Evolutionary conservation across 2,888 invertebrate genomes (phyloP).

Genomic region (Thera britannica): DNA sequence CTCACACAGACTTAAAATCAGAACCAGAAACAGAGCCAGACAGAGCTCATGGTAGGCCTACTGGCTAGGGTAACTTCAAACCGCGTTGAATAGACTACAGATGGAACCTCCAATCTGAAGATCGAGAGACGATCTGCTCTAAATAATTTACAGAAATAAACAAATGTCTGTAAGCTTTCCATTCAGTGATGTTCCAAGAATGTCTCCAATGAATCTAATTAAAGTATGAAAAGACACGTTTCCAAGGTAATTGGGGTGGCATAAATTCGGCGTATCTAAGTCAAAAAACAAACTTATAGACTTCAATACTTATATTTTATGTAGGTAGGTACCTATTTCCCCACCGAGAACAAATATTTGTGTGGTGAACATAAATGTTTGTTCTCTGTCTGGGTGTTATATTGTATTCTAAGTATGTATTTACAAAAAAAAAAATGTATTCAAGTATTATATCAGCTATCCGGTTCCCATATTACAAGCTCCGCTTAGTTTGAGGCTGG

Average conservation of each 20-base stretch:
- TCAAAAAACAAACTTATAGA: neutral
- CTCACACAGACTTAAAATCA: too few relatives aligned
- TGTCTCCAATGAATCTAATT: neutral
- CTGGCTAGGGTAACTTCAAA: constrained; percentile 3
- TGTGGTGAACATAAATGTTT: too few relatives aligned
- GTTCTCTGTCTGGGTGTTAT: too few relatives aligned
- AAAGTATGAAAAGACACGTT: neutral
- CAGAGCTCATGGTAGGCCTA: too few relatives aligned
- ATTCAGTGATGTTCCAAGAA: constrained; percentile 1
- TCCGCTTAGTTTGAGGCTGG: too few relatives aligned
- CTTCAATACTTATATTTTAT: too few relatives aligned
- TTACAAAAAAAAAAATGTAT: too few relatives aligned
- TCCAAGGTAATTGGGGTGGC: neutral
- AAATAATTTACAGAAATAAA: constrained; percentile 6
- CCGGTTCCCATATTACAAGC: too few relatives aligned
- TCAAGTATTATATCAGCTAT: too few relatives aligned
- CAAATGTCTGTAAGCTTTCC: neutral
- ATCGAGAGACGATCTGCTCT: constrained; percentile 16
- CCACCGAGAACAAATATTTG: too few relatives aligned
- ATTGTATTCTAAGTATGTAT: too few relatives aligned
- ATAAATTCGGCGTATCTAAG: neutral
- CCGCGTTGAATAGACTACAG: constrained; percentile 11
- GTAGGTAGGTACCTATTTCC: neutral
- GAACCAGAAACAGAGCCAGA: too few relatives aligned
- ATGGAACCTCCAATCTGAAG: constrained; percentile 5